These are phyloP conservation scores for Aquatica leii DNA, from an alignment of 2,888 invertebrate genomes.

Conservation along the genomic window DNA sequence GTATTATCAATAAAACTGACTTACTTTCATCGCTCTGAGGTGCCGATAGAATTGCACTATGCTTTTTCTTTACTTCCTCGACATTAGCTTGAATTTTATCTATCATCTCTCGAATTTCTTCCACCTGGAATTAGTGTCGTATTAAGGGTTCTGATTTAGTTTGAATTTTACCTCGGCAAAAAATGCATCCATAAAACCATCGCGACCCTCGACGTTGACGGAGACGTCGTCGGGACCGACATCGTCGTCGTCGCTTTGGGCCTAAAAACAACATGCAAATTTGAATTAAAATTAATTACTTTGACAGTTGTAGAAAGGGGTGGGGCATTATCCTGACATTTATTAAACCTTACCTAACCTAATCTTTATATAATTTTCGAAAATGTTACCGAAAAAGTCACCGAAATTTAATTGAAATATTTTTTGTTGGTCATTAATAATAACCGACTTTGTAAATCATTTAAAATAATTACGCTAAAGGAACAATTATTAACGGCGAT, in stretches of 20 bases:
- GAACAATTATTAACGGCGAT: too few species aligned
- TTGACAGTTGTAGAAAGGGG: constrained; percentile 37
- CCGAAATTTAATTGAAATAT: neutral
- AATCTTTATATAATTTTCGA: constrained; percentile 25
- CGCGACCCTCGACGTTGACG: constrained; percentile 91
- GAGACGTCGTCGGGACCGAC: constrained; percentile 94
- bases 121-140: constrained; percentile 73
- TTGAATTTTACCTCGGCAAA: constrained; percentile 88
- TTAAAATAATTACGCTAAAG: neutral
- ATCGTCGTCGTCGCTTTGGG: constrained; percentile 98
- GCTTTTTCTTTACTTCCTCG: constrained; percentile 99
- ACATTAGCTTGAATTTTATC: constrained; percentile 99
- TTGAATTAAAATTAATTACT: constrained; percentile 14
- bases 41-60: constrained; percentile 98
- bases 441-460: neutral
- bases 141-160: constrained; percentile 1
- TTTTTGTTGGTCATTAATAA: neutral
- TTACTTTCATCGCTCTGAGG: constrained; percentile 99
- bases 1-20: constrained; percentile 56
- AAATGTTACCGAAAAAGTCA: constrained; percentile 16
- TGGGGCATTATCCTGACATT: constrained; percentile 38
- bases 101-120: constrained; percentile 99
- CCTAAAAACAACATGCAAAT: constrained; percentile 65
- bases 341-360: constrained; percentile 31
- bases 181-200: constrained; percentile 99